These are phyloP conservation scores for Biston stratarius DNA, from an alignment of 2,888 invertebrate species.

Conservation along the genomic window DNA sequence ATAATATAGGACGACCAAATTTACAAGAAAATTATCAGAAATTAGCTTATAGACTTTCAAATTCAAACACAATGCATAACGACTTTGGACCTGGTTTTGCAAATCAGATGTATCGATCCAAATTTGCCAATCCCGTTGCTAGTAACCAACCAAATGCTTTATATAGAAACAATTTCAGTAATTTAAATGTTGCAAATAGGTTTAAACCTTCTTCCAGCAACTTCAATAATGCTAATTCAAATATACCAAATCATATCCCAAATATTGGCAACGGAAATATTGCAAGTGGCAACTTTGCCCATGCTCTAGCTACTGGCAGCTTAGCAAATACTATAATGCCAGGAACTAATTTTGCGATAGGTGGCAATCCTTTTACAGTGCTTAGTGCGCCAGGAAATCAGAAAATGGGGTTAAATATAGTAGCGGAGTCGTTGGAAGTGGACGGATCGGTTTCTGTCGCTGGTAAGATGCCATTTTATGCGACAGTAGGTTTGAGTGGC, in stretches of 20 bases:
- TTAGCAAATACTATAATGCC: constrained; percentile 3
- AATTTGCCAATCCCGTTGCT: constrained; percentile 10
- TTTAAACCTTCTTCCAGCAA: not conserved
- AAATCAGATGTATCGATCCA: constrained; percentile 15
- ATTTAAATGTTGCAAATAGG: constrained; percentile 12
- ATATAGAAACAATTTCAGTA: constrained; percentile 8
- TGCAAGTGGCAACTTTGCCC: constrained; percentile 2
- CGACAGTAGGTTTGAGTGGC: constrained; percentile 64
- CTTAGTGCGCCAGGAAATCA: constrained; percentile 9
- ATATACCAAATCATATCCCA: not conserved
- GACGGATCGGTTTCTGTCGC: constrained; percentile 63
- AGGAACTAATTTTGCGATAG: constrained; percentile 18
- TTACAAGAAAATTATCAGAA: constrained; percentile 15
- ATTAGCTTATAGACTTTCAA: constrained; percentile 11
- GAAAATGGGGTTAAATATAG: constrained; percentile 60
- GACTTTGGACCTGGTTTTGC: constrained; percentile 2
- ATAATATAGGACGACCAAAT: constrained; percentile 18
- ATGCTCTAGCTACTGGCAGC: not conserved
- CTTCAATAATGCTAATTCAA: constrained; percentile 1
- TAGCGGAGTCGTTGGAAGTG: constrained; percentile 66
- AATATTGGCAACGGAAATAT: constrained; percentile 3
- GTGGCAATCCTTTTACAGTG: constrained; percentile 24
- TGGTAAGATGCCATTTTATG: constrained; percentile 68
- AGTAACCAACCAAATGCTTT: not conserved
- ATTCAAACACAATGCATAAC: constrained; percentile 17